Conservation (phyloP, 2,888 invertebrate genomes). For the Molanna angustata region DNA sequence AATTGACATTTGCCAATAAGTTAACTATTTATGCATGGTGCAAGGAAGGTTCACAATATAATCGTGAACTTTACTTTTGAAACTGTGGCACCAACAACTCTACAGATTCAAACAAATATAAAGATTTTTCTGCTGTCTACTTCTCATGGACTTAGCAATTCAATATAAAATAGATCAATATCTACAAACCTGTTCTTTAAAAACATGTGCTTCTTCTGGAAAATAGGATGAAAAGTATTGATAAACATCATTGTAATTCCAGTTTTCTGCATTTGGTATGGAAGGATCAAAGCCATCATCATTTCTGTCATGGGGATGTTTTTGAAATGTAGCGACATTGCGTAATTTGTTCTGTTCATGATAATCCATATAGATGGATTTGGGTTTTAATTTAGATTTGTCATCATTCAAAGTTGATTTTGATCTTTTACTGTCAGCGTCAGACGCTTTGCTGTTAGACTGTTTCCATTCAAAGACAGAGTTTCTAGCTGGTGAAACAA, state of each 20-base stretch:
- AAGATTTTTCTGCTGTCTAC: no score
- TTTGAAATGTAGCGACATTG: conserved; percentile 17
- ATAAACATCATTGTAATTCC: conserved; percentile 82
- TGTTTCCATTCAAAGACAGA: conserved; percentile 22
- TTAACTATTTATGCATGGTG: no score
- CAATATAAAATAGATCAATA: no score
- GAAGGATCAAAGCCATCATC: conserved; percentile 57
- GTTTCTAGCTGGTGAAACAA: conserved; percentile 19
- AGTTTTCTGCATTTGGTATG: conserved; percentile 76
- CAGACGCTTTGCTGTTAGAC: conserved; percentile 12
- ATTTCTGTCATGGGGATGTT: conserved; percentile 22
- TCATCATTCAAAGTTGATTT: conserved; percentile 1
- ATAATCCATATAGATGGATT: conserved; percentile 26
- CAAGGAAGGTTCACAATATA: no score
- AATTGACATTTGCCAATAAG: no score
- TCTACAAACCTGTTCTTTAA: conserved; percentile 72
- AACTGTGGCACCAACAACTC: no score
- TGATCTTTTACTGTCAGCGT: conserved; percentile 9
- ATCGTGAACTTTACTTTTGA: no score
- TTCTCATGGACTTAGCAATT: no score
- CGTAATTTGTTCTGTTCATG: conserved; percentile 20
- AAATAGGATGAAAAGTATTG: conserved; percentile 76
- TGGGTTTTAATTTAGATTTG: conserved; percentile 9
- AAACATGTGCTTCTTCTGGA: conserved; percentile 74
- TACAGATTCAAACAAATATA: no score